Evolutionary conservation across 1,140 invertebrate genomes (phyloP), one percentile per base, ranked within the genome.

Genomic region (Kradibia gibbosae): DNA sequence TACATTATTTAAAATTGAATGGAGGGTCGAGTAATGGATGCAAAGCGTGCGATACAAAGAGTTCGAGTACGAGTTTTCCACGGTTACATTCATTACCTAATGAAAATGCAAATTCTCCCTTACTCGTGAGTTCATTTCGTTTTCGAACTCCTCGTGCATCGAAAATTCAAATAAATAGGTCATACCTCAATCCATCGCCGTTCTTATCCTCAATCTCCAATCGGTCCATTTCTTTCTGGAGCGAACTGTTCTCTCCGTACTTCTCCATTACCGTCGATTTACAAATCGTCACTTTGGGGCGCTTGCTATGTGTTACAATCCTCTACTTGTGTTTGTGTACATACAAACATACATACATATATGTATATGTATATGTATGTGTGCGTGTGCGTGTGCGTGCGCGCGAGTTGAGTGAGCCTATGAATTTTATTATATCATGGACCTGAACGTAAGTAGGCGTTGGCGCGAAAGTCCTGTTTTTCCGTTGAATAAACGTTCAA

Each of bases 131-230:
- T 45, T 45, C 42, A 5, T 5, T 13, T 13, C 42, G 42, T 8
- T 45, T 45, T 45, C 42, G 5, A 8, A 8, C 42, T 8, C 42
- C 50, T 22, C 50, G 3, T 53, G 5, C 50, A 53, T 11, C 50
- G 13, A 53, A 20, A 4, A 8, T 15, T 36, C 20, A 67, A 67
- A 39, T 67, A 67, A 53, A 67, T 67, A 39, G 7, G 20, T n/a
- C 81, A 89, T 91, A 90, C 90, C 90, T 91, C 79, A 84, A 81
- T 71, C 85, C 85, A 62, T 91, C 89, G 76, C 88, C 88, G 77
- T 90, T 91, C 82, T 90, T 91, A 45, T 91, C 90, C 48, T 91
- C 90, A 72, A 90, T 88, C 76, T 91, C 89, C 84, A 91, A 82
- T 60, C 88, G 87, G 55, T 91, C 89, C 87, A 91, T 89, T 77